A percentile compares a stretch with the other conserved stretches of the same genome.
Evolutionary conservation across 2,113 vertebrate genomes (phyloP).

Genomic region (Promerops cafer): DNA sequence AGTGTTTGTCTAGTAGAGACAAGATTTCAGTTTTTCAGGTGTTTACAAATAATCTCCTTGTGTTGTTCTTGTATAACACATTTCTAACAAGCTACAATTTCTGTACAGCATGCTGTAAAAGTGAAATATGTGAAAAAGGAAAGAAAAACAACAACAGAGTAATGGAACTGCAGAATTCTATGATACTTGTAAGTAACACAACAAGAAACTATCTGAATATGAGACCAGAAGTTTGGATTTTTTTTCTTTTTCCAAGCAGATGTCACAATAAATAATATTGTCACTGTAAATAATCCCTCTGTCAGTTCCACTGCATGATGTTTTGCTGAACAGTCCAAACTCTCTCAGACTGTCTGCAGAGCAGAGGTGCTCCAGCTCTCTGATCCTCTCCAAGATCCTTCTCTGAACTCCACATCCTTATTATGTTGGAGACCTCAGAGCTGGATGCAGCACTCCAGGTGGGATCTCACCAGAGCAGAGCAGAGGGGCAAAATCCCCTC

Average conservation of each 20-base stretch:
- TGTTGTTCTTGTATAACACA: neutral
- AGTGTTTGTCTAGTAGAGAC: neutral
- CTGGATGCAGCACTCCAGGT: accelerated
- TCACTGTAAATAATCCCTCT: neutral
- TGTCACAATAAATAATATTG: neutral
- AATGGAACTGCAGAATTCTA: neutral
- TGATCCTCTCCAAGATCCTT: neutral
- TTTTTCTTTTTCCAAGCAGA: neutral
- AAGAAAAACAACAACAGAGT: neutral
- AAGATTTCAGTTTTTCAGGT: neutral
- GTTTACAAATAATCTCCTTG: neutral
- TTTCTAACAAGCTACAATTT: neutral
- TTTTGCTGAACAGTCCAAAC: neutral
- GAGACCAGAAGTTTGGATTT: neutral
- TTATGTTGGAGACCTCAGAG: accelerated
- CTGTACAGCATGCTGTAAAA: neutral
- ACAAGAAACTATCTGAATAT: neutral
- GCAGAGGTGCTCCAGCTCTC: neutral
- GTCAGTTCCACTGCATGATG: neutral
- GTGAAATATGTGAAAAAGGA: neutral
- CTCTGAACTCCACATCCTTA: neutral
- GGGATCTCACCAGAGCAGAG: neutral
- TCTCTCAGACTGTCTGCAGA: neutral
- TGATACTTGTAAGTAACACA: neutral
- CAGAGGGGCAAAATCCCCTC: neutral